Percentiles rank a stretch among this genome's conserved stretches.
These are phyloP conservation scores for Gavia stellata DNA, from an alignment of 2,113 vertebrate species.

Conservation along the genomic window DNA sequence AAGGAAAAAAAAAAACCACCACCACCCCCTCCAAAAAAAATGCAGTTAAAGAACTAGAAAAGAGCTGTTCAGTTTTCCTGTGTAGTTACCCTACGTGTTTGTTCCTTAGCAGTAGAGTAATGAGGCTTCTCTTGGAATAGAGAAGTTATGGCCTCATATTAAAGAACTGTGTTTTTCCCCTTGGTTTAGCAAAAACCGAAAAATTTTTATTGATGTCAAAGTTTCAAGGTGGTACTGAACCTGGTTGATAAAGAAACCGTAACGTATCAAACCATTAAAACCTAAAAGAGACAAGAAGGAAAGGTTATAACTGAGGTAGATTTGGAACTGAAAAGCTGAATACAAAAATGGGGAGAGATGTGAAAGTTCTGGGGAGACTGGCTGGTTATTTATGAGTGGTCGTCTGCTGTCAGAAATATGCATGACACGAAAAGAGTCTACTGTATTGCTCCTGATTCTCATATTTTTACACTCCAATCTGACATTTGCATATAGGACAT, in stretches of 20 bases:
- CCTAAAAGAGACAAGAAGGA: background rate
- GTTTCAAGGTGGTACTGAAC: background rate
- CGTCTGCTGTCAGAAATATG: background rate
- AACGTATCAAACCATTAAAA: background rate
- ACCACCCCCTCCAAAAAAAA: fast-evolving
- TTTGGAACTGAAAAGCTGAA: background rate
- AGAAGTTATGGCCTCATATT: background rate
- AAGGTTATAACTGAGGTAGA: background rate
- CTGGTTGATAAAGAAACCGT: background rate
- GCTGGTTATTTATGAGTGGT: background rate
- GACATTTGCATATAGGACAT: background rate
- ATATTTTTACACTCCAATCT: background rate
- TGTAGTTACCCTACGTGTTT: background rate
- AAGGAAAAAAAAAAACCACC: background rate
- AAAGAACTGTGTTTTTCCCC: background rate
- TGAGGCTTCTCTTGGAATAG: background rate
- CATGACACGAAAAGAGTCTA: background rate
- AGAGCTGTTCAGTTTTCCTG: background rate
- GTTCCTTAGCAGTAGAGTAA: background rate
- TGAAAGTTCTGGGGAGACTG: background rate
- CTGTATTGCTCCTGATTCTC: background rate
- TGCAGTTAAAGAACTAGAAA: background rate
- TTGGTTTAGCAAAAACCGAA: background rate
- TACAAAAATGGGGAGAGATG: background rate
- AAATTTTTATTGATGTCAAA: background rate